A percentile compares a stretch with the other conserved stretches of the same genome.
Conservation (phyloP, 2,888 invertebrate species). For the Phasia obesa region DNA sequence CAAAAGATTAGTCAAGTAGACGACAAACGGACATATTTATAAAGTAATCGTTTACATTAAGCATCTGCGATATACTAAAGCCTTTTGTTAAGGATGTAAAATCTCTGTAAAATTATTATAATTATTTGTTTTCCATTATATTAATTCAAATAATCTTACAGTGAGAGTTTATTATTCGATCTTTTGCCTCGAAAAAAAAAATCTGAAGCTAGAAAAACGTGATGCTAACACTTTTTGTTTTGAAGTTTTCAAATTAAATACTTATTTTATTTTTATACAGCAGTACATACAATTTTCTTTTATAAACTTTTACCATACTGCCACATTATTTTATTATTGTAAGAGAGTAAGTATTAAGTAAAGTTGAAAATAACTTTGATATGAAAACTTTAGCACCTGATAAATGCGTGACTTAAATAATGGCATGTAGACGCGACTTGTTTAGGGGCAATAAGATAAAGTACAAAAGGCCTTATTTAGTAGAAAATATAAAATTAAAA, state of each 20-base stretch:
- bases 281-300: slow-evolving; percentile 23
- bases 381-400: slow-evolving; percentile 51
- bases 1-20: no score
- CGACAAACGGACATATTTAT: no score
- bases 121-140: no score
- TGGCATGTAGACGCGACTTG: background rate
- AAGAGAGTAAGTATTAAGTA: background rate
- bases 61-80: no score
- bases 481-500: background rate
- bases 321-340: background rate
- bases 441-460: background rate
- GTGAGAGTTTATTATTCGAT: no score
- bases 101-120: no score
- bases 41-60: no score
- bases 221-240: background rate
- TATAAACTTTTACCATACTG: slow-evolving; percentile 10
- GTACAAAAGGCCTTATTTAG: background rate
- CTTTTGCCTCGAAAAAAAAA: no score
- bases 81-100: no score
- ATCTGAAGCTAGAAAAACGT: no score
- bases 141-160: no score
- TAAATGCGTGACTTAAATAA: slow-evolving; percentile 49
- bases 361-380: slow-evolving; percentile 43
- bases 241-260: background rate
- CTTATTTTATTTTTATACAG: background rate